Evolutionary conservation across 2,797 vertebrate species (phyloP).

Genomic region (Spinus pinus): DNA sequence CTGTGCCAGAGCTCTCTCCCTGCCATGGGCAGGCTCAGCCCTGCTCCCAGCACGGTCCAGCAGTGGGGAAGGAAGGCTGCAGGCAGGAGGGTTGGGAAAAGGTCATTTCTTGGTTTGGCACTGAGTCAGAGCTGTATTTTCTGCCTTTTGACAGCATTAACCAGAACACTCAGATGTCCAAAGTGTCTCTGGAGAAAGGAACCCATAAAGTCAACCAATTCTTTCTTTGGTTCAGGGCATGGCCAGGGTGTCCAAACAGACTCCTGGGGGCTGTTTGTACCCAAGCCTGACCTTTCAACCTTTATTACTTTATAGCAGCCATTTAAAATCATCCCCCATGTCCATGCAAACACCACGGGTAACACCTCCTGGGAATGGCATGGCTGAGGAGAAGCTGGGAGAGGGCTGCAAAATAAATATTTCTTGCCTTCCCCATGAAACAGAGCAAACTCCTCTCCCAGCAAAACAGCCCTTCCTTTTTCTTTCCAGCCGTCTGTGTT

Average conservation of each 20-base stretch:
- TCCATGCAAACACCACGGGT: background rate
- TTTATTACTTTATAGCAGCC: background rate
- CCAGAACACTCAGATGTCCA: background rate
- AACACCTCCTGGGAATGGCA: background rate
- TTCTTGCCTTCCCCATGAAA: background rate
- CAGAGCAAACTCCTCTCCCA: background rate
- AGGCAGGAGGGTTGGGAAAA: background rate
- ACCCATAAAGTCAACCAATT: background rate
- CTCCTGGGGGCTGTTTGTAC: background rate
- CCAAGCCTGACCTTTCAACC: background rate
- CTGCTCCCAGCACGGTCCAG: fast-evolving
- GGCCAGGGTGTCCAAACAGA: background rate
- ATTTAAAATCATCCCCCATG: background rate
- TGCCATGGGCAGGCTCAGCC: background rate
- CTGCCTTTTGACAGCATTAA: background rate
- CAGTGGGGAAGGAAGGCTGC: background rate
- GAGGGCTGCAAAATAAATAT: background rate
- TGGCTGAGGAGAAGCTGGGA: background rate
- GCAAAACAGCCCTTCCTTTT: background rate
- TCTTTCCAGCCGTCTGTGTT: background rate
- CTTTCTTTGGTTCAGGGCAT: background rate
- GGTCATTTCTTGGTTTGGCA: background rate
- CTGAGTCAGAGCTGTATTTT: background rate
- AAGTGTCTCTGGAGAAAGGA: background rate
- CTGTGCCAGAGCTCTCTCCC: background rate